Conservation (phyloP, 2,888 invertebrate genomes). For the Trichacis sp. region DNA sequence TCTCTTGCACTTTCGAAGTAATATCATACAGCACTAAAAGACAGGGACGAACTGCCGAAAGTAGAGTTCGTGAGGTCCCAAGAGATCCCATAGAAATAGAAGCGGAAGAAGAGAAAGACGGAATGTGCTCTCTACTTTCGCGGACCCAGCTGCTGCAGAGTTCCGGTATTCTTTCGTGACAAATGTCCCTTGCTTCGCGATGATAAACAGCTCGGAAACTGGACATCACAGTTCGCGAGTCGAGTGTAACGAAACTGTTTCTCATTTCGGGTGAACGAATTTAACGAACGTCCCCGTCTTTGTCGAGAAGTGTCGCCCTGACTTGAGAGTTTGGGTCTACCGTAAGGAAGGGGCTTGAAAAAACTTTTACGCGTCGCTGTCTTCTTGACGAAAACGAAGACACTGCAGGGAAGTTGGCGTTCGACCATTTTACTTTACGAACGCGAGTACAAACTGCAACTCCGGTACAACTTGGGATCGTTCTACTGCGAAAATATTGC, state of each 20-base stretch:
- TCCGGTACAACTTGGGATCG: no score
- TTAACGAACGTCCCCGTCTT: constrained; percentile 31
- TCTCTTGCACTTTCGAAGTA: neutral
- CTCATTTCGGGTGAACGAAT: constrained; percentile 42
- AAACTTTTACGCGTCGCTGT: constrained; percentile 7
- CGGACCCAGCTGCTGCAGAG: constrained; percentile 40
- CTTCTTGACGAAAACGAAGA: constrained; percentile 11
- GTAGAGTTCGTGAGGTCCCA: constrained; percentile 9
- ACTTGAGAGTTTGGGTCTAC: constrained; percentile 17
- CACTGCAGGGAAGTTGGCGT: constrained; percentile 1
- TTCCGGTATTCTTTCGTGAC: constrained; percentile 33
- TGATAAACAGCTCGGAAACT: constrained; percentile 44
- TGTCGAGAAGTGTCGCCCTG: constrained; percentile 17
- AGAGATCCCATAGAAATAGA: constrained; percentile 2
- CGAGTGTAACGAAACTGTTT: constrained; percentile 41
- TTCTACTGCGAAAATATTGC: no score
- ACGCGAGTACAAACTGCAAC: neutral
- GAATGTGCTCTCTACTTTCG: constrained; percentile 10
- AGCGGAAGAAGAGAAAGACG: neutral
- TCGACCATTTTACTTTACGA: neutral
- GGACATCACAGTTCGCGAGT: constrained; percentile 33
- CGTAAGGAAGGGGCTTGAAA: neutral
- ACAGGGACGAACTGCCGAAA: constrained; percentile 3
- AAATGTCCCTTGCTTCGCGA: constrained; percentile 35
- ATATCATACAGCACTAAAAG: neutral